Evolutionary conservation across 2,888 invertebrate species (phyloP).

Genomic region (Steinernema scapterisci): DNA sequence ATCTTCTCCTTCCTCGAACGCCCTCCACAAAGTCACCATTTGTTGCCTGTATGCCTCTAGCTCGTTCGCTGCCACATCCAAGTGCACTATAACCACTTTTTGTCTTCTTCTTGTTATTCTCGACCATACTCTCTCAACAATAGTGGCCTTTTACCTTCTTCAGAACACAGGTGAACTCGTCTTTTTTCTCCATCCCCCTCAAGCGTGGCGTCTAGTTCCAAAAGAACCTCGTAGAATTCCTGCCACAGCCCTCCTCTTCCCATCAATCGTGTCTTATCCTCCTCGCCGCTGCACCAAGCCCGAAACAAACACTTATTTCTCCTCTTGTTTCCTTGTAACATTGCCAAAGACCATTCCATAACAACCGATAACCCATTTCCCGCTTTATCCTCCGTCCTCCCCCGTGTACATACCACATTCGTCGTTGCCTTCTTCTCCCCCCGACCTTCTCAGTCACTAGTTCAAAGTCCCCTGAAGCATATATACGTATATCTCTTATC

Average conservation of each 20-base stretch:
- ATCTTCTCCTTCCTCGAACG: background rate
- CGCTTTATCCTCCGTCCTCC: constrained; percentile 3
- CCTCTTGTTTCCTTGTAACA: background rate
- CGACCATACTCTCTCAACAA: constrained; percentile 22
- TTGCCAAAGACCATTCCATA: constrained; percentile 31
- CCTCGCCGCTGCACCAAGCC: no score
- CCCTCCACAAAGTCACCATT: no score
- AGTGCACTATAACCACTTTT: background rate
- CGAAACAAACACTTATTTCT: constrained; percentile 2
- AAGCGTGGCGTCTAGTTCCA: no score
- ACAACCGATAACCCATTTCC: background rate
- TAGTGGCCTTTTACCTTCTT: constrained; percentile 1
- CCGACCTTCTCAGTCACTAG: background rate
- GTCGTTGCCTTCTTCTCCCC: background rate
- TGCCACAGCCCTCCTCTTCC: background rate
- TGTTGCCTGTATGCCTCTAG: background rate
- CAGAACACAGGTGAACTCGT: no score
- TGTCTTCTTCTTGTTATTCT: background rate
- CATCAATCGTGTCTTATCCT: background rate
- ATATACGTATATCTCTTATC: background rate
- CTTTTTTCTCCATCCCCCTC: no score
- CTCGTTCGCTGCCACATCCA: constrained; percentile 21
- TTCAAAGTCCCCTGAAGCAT: background rate
- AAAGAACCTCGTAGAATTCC: no score
- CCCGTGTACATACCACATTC: background rate